Evolutionary conservation across 2,888 invertebrate species (phyloP).

Genomic region (Cremastinae sp.): DNA sequence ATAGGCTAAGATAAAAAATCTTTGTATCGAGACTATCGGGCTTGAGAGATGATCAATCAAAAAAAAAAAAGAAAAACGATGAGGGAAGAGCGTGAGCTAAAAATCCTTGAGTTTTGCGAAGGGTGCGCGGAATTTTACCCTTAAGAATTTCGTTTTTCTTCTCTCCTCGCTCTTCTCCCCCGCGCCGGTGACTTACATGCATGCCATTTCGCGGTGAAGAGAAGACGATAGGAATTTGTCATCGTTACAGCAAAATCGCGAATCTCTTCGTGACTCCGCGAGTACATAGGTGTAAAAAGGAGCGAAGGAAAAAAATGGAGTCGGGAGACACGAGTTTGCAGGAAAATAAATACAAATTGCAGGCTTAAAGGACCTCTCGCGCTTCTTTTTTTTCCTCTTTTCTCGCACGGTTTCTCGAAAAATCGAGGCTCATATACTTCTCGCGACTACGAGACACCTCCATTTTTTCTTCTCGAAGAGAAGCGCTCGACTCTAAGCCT

Average conservation of each 20-base stretch:
- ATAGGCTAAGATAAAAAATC: slow-evolving; percentile 49
- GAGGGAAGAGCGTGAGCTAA: slow-evolving; percentile 35
- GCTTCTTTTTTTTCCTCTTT: slow-evolving; percentile 25
- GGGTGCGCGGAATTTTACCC: slow-evolving; percentile 33
- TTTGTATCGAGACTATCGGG: slow-evolving; percentile 55
- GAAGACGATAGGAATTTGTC: slow-evolving; percentile 76
- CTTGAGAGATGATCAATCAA: slow-evolving; percentile 56
- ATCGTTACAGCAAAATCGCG: slow-evolving; percentile 73
- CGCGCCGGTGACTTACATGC: neutral
- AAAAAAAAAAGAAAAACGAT: slow-evolving; percentile 35
- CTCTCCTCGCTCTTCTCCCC: slow-evolving; percentile 65
- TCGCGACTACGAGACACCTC: slow-evolving; percentile 66
- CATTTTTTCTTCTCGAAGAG: slow-evolving; percentile 66
- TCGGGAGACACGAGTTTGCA: slow-evolving; percentile 67
- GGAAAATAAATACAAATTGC: slow-evolving; percentile 80
- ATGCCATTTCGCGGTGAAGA: slow-evolving; percentile 38
- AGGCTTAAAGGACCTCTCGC: slow-evolving; percentile 76
- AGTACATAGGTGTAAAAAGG: slow-evolving; percentile 21
- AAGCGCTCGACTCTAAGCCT: neutral
- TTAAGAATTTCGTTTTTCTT: slow-evolving; percentile 59
- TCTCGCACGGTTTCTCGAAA: neutral
- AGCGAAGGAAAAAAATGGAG: slow-evolving; percentile 30
- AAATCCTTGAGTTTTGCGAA: slow-evolving; percentile 50
- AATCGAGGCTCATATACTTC: slow-evolving; percentile 30
- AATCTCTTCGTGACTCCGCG: slow-evolving; percentile 4